A percentile compares a stretch with the other conserved stretches of the same genome.
phyloP scores from a whole-genome alignment of 2,888 invertebrate species.

The Pristionchus fissidentatus region DNA sequence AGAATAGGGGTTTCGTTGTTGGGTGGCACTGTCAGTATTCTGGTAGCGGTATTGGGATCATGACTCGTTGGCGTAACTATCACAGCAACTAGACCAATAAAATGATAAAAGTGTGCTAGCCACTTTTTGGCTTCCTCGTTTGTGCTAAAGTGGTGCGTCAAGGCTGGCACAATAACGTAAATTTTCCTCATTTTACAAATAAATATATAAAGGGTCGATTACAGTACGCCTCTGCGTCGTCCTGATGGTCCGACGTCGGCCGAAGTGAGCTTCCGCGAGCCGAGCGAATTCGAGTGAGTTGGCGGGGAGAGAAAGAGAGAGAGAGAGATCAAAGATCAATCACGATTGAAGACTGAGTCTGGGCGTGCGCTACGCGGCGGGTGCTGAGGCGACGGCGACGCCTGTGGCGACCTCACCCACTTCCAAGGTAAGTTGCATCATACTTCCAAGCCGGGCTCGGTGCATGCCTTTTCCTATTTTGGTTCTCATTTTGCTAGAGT shows the following conservation, averaged over 20 bases:
- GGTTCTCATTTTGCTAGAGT: too few relatives aligned
- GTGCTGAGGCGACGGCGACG: neutral
- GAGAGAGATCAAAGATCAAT: neutral
- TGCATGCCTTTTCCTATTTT: neutral
- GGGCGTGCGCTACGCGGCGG: neutral
- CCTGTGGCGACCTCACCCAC: neutral
- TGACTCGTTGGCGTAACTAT: too few relatives aligned
- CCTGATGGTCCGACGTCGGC: neutral
- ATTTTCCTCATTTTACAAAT: too few relatives aligned
- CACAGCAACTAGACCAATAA: neutral
- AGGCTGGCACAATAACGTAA: too few relatives aligned
- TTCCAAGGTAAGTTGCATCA: neutral
- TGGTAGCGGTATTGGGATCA: too few relatives aligned
- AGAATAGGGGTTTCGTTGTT: too few relatives aligned
- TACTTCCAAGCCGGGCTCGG: too few relatives aligned
- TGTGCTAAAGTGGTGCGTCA: too few relatives aligned
- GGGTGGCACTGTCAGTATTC: too few relatives aligned
- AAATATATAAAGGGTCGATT: too few relatives aligned
- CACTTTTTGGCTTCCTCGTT: too few relatives aligned
- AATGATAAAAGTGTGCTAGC: neutral
- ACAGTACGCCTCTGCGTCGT: neutral
- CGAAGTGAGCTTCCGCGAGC: neutral
- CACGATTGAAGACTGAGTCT: neutral
- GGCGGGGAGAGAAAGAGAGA: neutral
- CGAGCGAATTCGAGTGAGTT: slow-evolving; percentile 21